Evolutionary conservation across 1,140 invertebrate genomes (phyloP), one percentile per base, ranked within the genome.

Genomic region (Zaprionus inermis): DNA sequence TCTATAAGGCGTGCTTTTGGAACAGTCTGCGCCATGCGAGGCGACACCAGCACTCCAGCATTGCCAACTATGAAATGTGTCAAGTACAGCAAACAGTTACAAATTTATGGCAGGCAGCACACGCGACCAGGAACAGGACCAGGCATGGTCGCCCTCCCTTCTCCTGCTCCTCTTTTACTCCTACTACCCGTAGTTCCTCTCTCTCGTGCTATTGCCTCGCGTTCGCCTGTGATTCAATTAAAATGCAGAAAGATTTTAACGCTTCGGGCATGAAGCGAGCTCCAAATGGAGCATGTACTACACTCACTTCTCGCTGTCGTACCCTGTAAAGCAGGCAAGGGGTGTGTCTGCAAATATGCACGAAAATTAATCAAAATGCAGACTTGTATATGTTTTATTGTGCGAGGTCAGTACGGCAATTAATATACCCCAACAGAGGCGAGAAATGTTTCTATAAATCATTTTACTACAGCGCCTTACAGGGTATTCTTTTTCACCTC

Each of bases 61-160:
- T 71, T 5, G 24, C 20, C 76, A 83, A 58, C 83, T 70, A 69
- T 78, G 76, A 86, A 79, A 86, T 86, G 79, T 86, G 83, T 86
- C 84, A 88, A 88, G 83, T 88, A 89, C 83, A 89, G 83, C 84
- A 89, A 88, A 88, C 79, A 88, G 84, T 80, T 89, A 88, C 77
- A 83, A 81, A 88, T 88, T 89, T 88, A 88, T 88, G 84, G 76
- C 83, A 82, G 78, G 41, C 34, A 41, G 36, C n/a, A 80, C 83
- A 88, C 67, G 79, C 75, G 68, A 88, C 78, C 79, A 88, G 82
- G 79, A 44, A 7, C 38, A 44, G 38, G 5, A 32, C 55, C 54
- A 28, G 24, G 38, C 36, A 61, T 32, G 34, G 10, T 32, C 14
- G 32, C 9, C 10, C 5, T 5, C 12, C 20, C 44, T 10, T 12